These are phyloP conservation scores for Drosophila repletoides DNA, from an alignment of 1,140 invertebrate species.

Conservation along the genomic window DNA sequence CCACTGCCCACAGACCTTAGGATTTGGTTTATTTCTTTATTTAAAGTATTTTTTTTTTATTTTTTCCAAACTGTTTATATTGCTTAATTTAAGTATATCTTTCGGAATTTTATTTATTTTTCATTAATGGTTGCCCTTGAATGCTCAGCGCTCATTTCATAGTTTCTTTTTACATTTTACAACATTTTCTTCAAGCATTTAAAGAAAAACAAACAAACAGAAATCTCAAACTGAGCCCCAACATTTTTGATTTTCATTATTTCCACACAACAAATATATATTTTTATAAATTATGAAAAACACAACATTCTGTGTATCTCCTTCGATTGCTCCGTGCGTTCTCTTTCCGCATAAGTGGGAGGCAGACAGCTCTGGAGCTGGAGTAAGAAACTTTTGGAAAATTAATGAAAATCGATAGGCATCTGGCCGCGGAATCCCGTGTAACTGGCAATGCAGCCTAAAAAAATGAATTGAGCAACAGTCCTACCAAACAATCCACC, in stretches of 20 bases:
- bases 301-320: neutral
- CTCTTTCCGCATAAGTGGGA: neutral
- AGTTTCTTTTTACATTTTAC: constrained; percentile 23
- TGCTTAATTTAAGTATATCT: constrained; percentile 3
- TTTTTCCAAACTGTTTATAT: neutral
- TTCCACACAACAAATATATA: constrained; percentile 21
- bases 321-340: neutral
- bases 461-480: constrained; percentile 21
- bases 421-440: constrained; percentile 82
- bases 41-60: neutral
- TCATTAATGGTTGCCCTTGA: neutral
- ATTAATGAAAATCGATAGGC: constrained; percentile 72
- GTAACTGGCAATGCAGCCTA: constrained; percentile 81
- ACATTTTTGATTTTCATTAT: constrained; percentile 72
- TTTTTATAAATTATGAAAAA: neutral
- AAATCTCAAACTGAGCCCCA: constrained; percentile 55
- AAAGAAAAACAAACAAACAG: constrained; percentile 3
- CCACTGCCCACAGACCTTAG: neutral
- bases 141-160: constrained; percentile 4
- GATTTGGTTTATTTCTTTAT: neutral
- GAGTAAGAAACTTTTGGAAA: constrained; percentile 15
- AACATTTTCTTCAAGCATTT: constrained; percentile 1
- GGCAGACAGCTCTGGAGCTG: neutral
- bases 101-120: neutral
- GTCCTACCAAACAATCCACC: constrained; percentile 20